A percentile compares a stretch with the other conserved stretches of the same genome.
These are phyloP conservation scores for Manis javanica DNA, from an alignment of 2,797 vertebrate species.

Conservation along the genomic window DNA sequence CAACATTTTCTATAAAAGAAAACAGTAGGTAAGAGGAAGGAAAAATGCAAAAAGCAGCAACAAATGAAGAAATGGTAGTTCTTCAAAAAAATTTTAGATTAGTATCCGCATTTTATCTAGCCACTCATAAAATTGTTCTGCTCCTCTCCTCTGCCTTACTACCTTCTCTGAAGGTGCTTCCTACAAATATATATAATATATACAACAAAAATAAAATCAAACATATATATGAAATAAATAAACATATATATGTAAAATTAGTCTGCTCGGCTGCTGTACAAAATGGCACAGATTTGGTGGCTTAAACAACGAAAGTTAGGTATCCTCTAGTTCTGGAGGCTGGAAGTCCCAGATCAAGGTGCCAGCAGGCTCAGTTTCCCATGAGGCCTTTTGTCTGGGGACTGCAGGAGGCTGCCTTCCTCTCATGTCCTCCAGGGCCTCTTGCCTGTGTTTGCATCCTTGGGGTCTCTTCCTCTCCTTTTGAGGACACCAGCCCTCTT, in stretches of 20 bases:
- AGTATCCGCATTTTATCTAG: too few species aligned
- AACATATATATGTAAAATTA: rapidly evolving
- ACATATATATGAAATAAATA: background rate
- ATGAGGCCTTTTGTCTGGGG: too few species aligned
- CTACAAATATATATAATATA: background rate
- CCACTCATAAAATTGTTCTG: too few species aligned
- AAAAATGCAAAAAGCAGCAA: background rate
- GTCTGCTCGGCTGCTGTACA: background rate
- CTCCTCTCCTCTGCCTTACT: background rate
- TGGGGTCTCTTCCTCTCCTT: background rate
- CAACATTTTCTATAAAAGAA: background rate
- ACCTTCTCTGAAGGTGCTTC: background rate
- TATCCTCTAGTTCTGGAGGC: background rate
- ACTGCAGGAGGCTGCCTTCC: too few species aligned
- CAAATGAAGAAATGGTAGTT: background rate
- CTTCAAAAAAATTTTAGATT: background rate
- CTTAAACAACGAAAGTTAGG: background rate
- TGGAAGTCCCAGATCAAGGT: background rate
- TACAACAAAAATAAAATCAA: background rate
- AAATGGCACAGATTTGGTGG: too few species aligned
- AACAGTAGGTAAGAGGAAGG: background rate
- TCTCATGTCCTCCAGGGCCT: rapidly evolving
- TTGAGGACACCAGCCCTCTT: background rate
- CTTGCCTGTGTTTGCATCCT: rapidly evolving
- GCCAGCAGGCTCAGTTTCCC: background rate